These are phyloP conservation scores for Steinernema khuongi DNA, from an alignment of 1,140 invertebrate genomes.

Conservation along the genomic window DNA sequence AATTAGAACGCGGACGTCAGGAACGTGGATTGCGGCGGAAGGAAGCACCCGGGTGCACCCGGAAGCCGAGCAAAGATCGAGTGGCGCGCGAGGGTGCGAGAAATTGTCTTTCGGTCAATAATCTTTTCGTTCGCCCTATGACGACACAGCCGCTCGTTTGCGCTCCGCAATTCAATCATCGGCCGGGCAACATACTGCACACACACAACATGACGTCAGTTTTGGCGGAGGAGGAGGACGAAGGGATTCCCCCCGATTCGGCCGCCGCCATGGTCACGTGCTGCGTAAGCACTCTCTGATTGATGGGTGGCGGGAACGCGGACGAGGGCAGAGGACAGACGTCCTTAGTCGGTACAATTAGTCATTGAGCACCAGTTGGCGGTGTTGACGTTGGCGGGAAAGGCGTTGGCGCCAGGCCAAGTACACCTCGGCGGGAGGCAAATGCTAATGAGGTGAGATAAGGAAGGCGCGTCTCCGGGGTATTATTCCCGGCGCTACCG, in stretches of 20 bases:
- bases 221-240: not conserved
- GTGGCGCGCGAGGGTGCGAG: constrained; percentile 3
- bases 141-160: constrained; percentile 5
- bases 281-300: not conserved
- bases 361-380: not conserved
- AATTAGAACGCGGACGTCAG: too few relatives aligned
- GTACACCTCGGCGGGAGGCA: constrained; percentile 18
- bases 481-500: constrained; percentile 8
- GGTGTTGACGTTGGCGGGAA: not conserved
- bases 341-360: not conserved
- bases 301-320: constrained; percentile 11
- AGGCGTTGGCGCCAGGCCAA: not conserved
- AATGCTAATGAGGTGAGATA: constrained; percentile 11
- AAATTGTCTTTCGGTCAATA: constrained; percentile 17
- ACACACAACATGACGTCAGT: not conserved
- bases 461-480: not conserved
- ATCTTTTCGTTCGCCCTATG: not conserved
- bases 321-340: constrained; percentile 9
- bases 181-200: not conserved
- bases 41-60: not conserved
- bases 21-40: not conserved
- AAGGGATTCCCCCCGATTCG: constrained; percentile 4
- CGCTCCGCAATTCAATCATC: constrained; percentile 11
- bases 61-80: not conserved
- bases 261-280: not conserved